Base-by-base conservation (phyloP, 1,140 invertebrate genomes). In the Dreissena polymorpha region DNA sequence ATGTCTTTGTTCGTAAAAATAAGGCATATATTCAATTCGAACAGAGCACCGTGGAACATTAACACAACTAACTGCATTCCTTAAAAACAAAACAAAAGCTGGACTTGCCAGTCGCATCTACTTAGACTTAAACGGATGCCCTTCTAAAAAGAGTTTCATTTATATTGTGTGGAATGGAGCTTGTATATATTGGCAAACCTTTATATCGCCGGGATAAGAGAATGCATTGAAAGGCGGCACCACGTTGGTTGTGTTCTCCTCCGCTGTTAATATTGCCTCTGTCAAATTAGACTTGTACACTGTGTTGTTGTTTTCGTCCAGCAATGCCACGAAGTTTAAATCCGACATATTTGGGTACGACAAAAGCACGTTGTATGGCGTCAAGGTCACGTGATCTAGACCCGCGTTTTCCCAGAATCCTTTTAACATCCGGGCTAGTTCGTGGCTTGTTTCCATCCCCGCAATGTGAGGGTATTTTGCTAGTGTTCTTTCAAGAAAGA, bases 141-240 rank as follows among this genome's bases (percentile, higher is more conserved):
- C 39, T 39, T 39, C 39, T 39, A 39, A 39, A 39, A 39, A 39
- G 39, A 39, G 8, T 5, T 39, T 39, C 39, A 39, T 39, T 39
- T 39, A 5, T 39, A n/a, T 39, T 64, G 12, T 64, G 10, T 18
- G 63, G 21, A 64, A 39, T 39, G 39, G 39, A 39, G 39, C 39
- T 39, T 39, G 39, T 39, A 18, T 27, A 13, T 51, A 21, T 73
- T 18, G 21, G 16, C 57, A 39, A 21, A 68, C 79, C 18, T 68
- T 65, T n/a, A 82, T 74, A 68, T 82, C 71, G 8, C 88, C 86
- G 27, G 79, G 77, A 7, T 86, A 83, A 5, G 90, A 90, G 63
- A 88, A 92, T 3, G 91, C 92, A 83, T 91, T 91, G 67, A 91
- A 92, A 7, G 91, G 92, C 1, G 89, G 88, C 0, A 92, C 88